These are phyloP conservation scores for Lophotriccus pileatus DNA, from an alignment of 2,797 vertebrate species.

Conservation along the genomic window DNA sequence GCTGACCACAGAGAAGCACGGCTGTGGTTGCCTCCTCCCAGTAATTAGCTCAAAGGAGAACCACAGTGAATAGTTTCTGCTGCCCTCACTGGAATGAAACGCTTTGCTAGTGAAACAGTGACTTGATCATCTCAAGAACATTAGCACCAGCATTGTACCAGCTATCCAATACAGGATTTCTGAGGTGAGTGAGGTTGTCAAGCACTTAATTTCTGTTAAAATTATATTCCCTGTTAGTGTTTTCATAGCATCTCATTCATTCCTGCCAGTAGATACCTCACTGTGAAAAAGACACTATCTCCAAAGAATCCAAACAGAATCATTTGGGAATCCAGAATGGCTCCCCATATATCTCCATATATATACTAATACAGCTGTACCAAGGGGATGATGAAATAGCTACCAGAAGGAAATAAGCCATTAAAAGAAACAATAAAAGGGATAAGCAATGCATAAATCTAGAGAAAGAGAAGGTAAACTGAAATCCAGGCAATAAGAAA, in stretches of 20 bases:
- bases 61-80: not conserved
- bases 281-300: not conserved
- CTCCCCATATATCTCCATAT: not conserved
- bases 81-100: not conserved
- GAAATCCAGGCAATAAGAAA: not conserved
- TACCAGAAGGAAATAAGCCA: not conserved
- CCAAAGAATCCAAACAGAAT: not conserved
- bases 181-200: not conserved
- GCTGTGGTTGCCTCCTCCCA: not conserved
- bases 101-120: not conserved
- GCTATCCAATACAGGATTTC: not conserved
- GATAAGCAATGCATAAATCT: not conserved
- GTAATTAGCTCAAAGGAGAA: not conserved
- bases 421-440: constrained; percentile 4
- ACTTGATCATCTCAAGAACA: not conserved
- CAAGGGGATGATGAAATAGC: not conserved
- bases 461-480: not conserved
- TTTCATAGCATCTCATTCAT: not conserved
- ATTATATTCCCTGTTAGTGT: not conserved
- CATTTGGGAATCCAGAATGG: not conserved
- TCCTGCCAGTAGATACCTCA: not conserved
- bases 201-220: not conserved
- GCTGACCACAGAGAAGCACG: not conserved
- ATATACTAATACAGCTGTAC: not conserved
- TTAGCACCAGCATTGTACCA: not conserved